These are phyloP conservation scores for Nyctalus aviator DNA, from an alignment of 2,797 vertebrate genomes.

Conservation along the genomic window DNA sequence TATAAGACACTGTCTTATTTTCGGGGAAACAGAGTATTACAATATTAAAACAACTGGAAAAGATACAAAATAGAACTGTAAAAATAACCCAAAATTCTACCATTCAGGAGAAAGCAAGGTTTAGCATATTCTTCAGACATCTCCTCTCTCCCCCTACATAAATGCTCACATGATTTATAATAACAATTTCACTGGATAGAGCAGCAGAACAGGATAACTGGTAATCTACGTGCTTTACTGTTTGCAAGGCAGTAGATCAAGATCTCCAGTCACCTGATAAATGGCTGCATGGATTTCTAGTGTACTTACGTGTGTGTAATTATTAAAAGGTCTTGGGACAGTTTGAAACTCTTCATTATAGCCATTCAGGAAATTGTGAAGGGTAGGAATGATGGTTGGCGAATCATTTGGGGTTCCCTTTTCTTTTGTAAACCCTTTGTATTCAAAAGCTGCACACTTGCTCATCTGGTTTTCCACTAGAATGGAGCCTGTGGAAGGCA, in stretches of 20 bases:
- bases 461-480: background rate
- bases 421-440: background rate
- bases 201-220: background rate
- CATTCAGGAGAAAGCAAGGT: background rate
- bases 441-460: background rate
- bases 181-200: background rate
- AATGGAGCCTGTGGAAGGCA: background rate
- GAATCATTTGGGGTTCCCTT: background rate
- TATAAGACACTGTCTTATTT: no score
- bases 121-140: background rate
- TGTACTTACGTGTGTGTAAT: background rate
- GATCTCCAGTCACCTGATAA: background rate
- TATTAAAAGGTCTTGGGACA: background rate
- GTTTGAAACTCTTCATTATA: background rate
- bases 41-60: constrained; percentile 14
- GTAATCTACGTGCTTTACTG: background rate
- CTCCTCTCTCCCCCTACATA: background rate
- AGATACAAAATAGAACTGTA: constrained; percentile 7
- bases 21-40: background rate
- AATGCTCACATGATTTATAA: background rate
- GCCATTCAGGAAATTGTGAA: background rate
- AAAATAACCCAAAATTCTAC: constrained; percentile 19
- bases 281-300: background rate
- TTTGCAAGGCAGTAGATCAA: background rate
- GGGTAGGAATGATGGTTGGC: background rate